Conservation (phyloP, 2,888 invertebrate species). For the Hofmannophila pseudospretella region DNA sequence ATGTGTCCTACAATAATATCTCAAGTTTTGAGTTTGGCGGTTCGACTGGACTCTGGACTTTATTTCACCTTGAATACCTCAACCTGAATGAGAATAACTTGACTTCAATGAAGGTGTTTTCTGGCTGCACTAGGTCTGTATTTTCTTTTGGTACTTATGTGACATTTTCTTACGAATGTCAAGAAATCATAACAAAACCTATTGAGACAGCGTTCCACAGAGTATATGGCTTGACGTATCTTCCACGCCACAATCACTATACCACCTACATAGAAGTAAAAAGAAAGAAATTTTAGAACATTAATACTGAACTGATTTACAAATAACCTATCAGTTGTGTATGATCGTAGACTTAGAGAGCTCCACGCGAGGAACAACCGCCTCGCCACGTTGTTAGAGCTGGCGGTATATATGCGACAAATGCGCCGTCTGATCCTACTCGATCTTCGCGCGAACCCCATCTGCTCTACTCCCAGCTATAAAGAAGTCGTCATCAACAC, state of each 20-base stretch:
- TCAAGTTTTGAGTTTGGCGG: conserved; percentile 57
- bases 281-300: too few species aligned
- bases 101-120: conserved; percentile 70
- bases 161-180: too few species aligned
- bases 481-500: conserved; percentile 54
- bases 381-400: conserved; percentile 46
- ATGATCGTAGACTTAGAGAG: conserved; percentile 44
- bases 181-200: too few species aligned
- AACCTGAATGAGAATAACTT: conserved; percentile 76
- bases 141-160: too few species aligned
- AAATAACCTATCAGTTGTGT: too few species aligned
- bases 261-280: too few species aligned
- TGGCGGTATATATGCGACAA: conserved; percentile 61
- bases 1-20: conserved; percentile 76
- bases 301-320: too few species aligned
- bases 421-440: conserved; percentile 45
- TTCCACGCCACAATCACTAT: too few species aligned
- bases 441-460: conserved; percentile 60
- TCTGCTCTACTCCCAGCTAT: conserved; percentile 50
- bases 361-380: conserved; percentile 57
- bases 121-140: conserved; percentile 54
- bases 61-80: conserved; percentile 69
- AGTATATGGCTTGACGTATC: too few species aligned
- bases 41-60: conserved; percentile 64
- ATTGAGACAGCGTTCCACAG: too few species aligned